Percentiles rank a stretch among this genome's conserved stretches.
Conservation (phyloP, 2,113 vertebrate species). For the Sardina pilchardus region DNA sequence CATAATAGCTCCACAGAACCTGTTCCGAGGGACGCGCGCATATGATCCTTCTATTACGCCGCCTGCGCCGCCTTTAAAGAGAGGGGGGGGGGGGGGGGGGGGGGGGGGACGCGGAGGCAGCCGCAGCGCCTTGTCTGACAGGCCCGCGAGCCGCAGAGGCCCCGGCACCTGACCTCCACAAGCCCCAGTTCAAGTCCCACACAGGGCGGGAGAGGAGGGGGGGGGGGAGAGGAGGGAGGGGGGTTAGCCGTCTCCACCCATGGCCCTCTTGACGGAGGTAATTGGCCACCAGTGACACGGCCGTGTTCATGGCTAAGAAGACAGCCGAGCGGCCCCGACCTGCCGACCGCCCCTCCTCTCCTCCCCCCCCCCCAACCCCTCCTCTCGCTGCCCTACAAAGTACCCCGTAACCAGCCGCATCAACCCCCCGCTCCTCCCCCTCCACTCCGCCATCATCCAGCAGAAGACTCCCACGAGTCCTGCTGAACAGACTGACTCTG, state of each 20-base stretch:
- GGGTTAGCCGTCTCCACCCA: not conserved
- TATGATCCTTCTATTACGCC: constrained; percentile 79
- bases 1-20: constrained; percentile 90
- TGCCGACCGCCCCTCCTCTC: not conserved
- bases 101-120: no score
- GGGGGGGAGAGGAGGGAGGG: not conserved
- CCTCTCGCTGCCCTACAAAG: not conserved
- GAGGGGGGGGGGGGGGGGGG: constrained; percentile 65
- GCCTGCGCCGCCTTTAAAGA: constrained; percentile 54
- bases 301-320: constrained; percentile 68
- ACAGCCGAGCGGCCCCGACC: constrained; percentile 50
- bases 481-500: constrained; percentile 45
- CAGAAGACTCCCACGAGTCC: constrained; percentile 52
- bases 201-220: constrained; percentile 62
- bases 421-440: not conserved
- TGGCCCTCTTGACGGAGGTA: constrained; percentile 72
- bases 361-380: not conserved
- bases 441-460: constrained; percentile 23
- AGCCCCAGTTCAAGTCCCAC: constrained; percentile 74
- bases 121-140: constrained; percentile 49
- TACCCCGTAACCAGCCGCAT: not conserved
- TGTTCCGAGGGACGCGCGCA: constrained; percentile 76
- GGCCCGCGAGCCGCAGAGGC: constrained; percentile 62
- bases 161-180: constrained; percentile 71
- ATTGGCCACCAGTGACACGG: constrained; percentile 76